Conservation (phyloP, 1,140 invertebrate species). For the Drosophila rufa region DNA sequence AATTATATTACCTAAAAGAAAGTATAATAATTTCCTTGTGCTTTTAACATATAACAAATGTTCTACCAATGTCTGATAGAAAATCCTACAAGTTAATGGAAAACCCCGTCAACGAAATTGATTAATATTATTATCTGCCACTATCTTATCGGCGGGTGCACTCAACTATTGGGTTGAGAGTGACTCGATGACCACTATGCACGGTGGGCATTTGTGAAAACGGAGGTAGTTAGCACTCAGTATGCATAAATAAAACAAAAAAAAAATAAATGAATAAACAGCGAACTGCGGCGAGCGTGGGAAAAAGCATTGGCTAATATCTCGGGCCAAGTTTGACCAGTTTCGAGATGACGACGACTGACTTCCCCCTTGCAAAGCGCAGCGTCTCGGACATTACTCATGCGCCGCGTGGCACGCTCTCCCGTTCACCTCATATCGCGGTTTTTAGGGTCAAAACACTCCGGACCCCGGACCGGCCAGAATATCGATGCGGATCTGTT, state of each 20-base stretch:
- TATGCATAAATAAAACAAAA: slow-evolving; percentile 52
- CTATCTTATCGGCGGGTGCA: slow-evolving; percentile 34
- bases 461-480: not conserved
- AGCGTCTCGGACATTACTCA: slow-evolving; percentile 58
- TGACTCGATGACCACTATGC: slow-evolving; percentile 39
- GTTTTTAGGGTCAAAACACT: slow-evolving; percentile 48
- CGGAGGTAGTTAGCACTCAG: slow-evolving; percentile 62
- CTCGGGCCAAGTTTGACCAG: slow-evolving; percentile 40
- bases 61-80: not conserved
- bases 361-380: slow-evolving; percentile 39
- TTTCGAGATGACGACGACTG: slow-evolving; percentile 15
- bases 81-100: not conserved
- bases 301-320: slow-evolving; percentile 67
- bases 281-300: slow-evolving; percentile 63
- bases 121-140: slow-evolving; percentile 14
- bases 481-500: slow-evolving; percentile 60
- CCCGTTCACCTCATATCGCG: not conserved
- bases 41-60: not conserved
- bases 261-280: not conserved
- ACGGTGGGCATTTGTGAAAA: slow-evolving; percentile 39
- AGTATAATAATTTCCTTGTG: not conserved
- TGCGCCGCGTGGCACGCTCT: slow-evolving; percentile 52
- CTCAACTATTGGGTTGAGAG: slow-evolving; percentile 10
- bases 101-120: not conserved
- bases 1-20: not conserved